phyloP scores from a whole-genome alignment of 2,113 vertebrate genomes.

The Electrona antarctica region DNA sequence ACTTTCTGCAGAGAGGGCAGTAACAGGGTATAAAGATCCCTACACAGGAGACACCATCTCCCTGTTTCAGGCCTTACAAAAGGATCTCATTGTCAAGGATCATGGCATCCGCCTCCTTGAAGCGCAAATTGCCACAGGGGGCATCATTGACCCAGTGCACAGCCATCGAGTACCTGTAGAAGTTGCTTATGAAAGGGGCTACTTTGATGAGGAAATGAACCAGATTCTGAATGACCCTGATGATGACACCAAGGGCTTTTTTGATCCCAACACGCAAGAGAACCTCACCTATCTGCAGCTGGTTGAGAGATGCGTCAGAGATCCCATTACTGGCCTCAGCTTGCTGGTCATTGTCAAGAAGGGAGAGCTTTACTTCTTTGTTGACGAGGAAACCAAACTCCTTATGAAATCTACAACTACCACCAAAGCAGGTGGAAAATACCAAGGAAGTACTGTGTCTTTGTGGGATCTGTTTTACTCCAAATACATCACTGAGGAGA shows the following conservation, averaged over 20 bases:
- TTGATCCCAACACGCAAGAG: constrained; percentile 87
- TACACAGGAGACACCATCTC: constrained; percentile 68
- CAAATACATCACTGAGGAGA: constrained; percentile 73
- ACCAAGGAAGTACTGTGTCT: constrained; percentile 75
- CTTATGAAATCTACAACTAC: constrained; percentile 37
- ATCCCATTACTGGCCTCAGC: constrained; percentile 80
- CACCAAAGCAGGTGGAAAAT: constrained; percentile 70
- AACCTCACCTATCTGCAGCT: constrained; percentile 88
- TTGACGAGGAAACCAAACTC: constrained; percentile 64
- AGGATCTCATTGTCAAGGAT: constrained; percentile 85
- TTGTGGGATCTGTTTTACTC: constrained; percentile 79
- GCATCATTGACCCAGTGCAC: constrained; percentile 85
- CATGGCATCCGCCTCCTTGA: constrained; percentile 86
- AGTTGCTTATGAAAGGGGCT: constrained; percentile 82
- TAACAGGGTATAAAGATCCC: constrained; percentile 78
- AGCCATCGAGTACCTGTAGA: constrained; percentile 85
- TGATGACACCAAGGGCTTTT: constrained; percentile 88
- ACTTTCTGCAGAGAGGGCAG: constrained; percentile 48
- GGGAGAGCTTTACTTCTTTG: constrained; percentile 27
- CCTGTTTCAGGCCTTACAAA: constrained; percentile 89
- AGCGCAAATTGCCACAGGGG: constrained; percentile 86
- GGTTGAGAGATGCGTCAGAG: constrained; percentile 81
- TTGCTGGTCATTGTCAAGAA: constrained; percentile 74
- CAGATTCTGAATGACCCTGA: constrained; percentile 75
- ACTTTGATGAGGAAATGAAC: constrained; percentile 85